Conservation (phyloP, 2,113 vertebrate species). For the Choloepus hoffmanni region DNA sequence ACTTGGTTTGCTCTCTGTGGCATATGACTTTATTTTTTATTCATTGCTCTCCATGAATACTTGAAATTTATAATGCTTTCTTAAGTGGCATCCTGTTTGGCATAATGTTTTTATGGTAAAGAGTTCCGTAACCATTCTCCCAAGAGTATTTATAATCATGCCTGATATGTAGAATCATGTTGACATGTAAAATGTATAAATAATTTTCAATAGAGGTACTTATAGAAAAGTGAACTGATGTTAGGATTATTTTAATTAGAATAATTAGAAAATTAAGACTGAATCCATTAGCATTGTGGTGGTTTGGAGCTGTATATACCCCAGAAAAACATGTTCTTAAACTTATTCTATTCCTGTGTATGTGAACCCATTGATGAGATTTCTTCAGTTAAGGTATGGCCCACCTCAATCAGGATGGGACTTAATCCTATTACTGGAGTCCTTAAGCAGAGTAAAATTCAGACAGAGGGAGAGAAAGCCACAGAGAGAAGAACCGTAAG, state of each 20-base stretch:
- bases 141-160: neutral
- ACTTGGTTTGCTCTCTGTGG: neutral
- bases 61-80: neutral
- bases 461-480: too few species aligned
- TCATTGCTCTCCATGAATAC: neutral
- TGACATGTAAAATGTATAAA: neutral
- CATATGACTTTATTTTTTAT: neutral
- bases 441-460: too few species aligned
- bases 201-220: constrained; percentile 29
- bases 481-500: too few species aligned
- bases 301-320: too few species aligned
- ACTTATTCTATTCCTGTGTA: too few species aligned
- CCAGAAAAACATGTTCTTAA: too few species aligned
- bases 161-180: neutral
- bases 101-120: neutral
- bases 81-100: neutral
- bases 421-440: too few species aligned
- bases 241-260: neutral
- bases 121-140: neutral
- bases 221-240: neutral
- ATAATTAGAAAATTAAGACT: neutral
- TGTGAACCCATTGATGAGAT: too few species aligned
- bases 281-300: neutral
- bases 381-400: too few species aligned
- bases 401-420: too few species aligned